Conservation (phyloP, 2,797 vertebrate species). For the Clarias platycephalus region DNA sequence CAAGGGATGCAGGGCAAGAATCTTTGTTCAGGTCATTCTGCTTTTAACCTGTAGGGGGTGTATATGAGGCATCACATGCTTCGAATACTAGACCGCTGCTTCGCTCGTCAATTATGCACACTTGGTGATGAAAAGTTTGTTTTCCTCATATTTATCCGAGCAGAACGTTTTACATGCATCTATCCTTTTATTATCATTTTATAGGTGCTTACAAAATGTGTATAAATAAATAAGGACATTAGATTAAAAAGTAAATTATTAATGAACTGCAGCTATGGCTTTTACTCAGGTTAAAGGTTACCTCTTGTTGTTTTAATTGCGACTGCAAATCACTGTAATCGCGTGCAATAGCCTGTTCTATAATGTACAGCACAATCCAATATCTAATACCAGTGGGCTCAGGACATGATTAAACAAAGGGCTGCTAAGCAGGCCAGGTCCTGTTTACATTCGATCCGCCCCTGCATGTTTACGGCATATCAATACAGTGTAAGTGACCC, state of each 20-base stretch:
- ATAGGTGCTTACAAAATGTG: constrained; percentile 51
- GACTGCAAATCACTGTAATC: constrained; percentile 50
- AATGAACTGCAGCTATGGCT: constrained; percentile 46
- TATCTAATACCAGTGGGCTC: constrained; percentile 50
- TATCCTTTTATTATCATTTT: constrained; percentile 45
- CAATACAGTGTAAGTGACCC: constrained; percentile 36
- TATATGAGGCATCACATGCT: constrained; percentile 54
- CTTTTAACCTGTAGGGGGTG: constrained; percentile 70
- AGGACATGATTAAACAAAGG: constrained; percentile 47
- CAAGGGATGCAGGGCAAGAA: not conserved
- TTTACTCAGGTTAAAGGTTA: constrained; percentile 56
- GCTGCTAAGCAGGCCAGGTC: constrained; percentile 38
- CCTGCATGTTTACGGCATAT: constrained; percentile 41
- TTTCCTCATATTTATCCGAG: constrained; percentile 38
- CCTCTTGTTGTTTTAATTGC: constrained; percentile 55
- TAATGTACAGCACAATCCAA: constrained; percentile 45
- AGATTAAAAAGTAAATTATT: constrained; percentile 53
- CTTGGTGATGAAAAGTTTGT: constrained; percentile 49
- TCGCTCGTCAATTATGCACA: constrained; percentile 18
- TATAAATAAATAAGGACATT: constrained; percentile 64
- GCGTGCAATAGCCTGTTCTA: constrained; percentile 44
- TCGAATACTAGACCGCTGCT: not conserved
- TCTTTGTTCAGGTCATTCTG: constrained; percentile 36
- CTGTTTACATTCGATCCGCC: constrained; percentile 32
- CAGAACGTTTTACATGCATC: constrained; percentile 37